phyloP scores from a whole-genome alignment of 1,140 invertebrate species.

The Pseudomyrmex concolor region DNA sequence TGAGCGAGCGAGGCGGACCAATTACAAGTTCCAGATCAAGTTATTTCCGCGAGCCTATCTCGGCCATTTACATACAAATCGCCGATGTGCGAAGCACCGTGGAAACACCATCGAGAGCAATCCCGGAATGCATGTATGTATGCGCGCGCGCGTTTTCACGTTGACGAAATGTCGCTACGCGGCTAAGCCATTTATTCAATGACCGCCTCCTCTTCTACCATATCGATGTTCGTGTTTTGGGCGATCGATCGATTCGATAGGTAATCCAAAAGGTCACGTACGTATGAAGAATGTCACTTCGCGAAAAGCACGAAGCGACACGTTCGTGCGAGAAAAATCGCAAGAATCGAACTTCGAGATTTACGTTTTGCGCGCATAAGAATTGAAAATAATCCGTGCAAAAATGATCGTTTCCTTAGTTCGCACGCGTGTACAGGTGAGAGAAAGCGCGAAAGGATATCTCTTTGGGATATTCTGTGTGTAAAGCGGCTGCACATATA shows the following conservation, averaged over 20 bases:
- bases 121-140: constrained; percentile 32
- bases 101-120: constrained; percentile 44
- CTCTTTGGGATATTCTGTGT: background rate
- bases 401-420: background rate
- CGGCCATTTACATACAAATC: constrained; percentile 72
- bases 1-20: constrained; percentile 7
- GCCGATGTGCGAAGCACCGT: constrained; percentile 59
- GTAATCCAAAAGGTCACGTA: background rate
- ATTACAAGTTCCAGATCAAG: constrained; percentile 63
- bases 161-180: constrained; percentile 57
- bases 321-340: background rate
- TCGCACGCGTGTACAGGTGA: background rate
- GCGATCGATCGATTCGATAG: constrained; percentile 58
- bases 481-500: background rate
- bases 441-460: constrained; percentile 6
- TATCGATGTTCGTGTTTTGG: constrained; percentile 6
- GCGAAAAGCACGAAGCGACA: constrained; percentile 7
- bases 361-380: no score
- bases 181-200: constrained; percentile 68
- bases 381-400: no score
- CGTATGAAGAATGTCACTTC: constrained; percentile 18
- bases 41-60: constrained; percentile 68
- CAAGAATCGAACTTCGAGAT: no score
- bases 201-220: background rate
- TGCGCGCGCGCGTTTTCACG: constrained; percentile 5